Evolutionary conservation across 2,888 invertebrate genomes (phyloP).

Genomic region (Iphiclides podalirius): DNA sequence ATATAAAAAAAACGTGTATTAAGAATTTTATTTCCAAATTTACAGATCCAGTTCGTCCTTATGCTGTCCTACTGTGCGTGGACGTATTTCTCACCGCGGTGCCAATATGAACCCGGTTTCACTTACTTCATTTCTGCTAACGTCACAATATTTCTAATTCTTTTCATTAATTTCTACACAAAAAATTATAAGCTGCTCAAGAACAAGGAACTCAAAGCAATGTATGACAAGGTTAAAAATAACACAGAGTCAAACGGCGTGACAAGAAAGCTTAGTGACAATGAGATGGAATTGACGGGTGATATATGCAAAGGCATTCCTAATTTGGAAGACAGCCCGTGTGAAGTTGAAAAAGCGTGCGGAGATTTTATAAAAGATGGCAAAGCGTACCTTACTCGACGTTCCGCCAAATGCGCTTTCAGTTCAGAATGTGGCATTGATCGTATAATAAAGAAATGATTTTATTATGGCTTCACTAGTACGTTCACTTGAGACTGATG

Average conservation of each 20-base stretch:
- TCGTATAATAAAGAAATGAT: conserved; percentile 69
- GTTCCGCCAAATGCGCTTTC: conserved; percentile 53
- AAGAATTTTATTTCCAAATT: conserved; percentile 27
- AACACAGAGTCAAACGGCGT: conserved; percentile 33
- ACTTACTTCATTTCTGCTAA: conserved; percentile 78
- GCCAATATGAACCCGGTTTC: conserved; percentile 81
- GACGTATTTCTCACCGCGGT: conserved; percentile 78
- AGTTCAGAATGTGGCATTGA: conserved; percentile 56
- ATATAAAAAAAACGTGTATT: no score
- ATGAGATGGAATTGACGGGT: conserved; percentile 42
- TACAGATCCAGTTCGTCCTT: conserved; percentile 83
- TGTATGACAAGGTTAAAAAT: conserved; percentile 43
- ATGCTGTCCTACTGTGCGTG: conserved; percentile 82
- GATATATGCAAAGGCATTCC: conserved; percentile 41
- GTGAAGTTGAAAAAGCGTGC: conserved; percentile 53
- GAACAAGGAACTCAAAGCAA: conserved; percentile 45
- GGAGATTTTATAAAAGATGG: conserved; percentile 61
- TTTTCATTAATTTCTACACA: conserved; percentile 84
- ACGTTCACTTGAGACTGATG: conserved; percentile 68
- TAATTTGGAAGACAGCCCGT: conserved; percentile 51
- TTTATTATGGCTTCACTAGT: conserved; percentile 29
- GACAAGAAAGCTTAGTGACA: conserved; percentile 33
- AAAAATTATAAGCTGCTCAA: conserved; percentile 71
- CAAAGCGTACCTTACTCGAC: conserved; percentile 57
- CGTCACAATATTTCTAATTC: conserved; percentile 81